Evolutionary conservation across 2,113 vertebrate genomes (phyloP).

Genomic region (Nesogale talazaci): DNA sequence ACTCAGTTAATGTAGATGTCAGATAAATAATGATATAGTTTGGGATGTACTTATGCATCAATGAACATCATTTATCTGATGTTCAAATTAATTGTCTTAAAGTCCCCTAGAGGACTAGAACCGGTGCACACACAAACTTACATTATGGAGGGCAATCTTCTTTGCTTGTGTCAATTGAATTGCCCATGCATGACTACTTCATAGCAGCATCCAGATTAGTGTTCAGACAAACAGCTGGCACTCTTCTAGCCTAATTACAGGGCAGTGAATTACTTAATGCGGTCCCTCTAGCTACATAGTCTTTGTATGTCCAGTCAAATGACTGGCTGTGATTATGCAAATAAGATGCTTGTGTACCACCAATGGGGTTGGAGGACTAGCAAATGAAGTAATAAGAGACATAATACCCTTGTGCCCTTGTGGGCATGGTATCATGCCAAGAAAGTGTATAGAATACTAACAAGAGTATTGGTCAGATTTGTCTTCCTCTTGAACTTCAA

Average conservation of each 20-base stretch:
- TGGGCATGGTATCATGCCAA: too few species aligned
- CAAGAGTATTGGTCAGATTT: too few species aligned
- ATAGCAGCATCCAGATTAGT: background rate
- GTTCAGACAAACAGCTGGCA: background rate
- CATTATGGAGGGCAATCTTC: background rate
- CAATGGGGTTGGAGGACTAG: too few species aligned
- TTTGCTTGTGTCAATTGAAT: background rate
- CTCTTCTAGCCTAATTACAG: background rate
- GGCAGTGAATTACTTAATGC: too few species aligned
- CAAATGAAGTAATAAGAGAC: too few species aligned
- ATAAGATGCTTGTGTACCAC: too few species aligned
- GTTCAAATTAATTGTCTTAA: background rate
- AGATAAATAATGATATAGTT: background rate
- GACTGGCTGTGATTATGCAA: too few species aligned
- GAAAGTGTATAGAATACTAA: too few species aligned
- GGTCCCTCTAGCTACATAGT: too few species aligned
- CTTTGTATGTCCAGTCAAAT: too few species aligned
- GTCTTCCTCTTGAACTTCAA: too few species aligned
- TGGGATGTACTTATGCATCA: background rate
- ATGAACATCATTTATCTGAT: constrained; percentile 3
- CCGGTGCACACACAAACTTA: background rate
- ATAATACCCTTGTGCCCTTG: too few species aligned
- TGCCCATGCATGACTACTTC: background rate
- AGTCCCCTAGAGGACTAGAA: background rate
- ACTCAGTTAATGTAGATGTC: background rate